These are phyloP conservation scores for Mesembrinibis cayennensis DNA, from an alignment of 2,113 vertebrate genomes.

Conservation along the genomic window DNA sequence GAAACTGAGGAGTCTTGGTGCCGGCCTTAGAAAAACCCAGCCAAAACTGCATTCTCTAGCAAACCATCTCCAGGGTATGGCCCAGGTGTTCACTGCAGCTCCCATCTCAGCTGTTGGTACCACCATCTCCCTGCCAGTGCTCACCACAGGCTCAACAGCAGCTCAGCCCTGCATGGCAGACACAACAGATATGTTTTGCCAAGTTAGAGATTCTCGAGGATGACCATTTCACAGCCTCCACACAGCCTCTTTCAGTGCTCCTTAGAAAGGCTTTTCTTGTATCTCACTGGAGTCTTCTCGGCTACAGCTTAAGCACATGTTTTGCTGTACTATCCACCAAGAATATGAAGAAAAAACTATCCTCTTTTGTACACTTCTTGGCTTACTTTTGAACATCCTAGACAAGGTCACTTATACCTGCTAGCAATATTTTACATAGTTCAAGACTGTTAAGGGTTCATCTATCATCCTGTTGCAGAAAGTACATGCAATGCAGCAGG, in stretches of 20 bases:
- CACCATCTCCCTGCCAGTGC: neutral
- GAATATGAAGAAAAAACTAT: neutral
- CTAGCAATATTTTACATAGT: neutral
- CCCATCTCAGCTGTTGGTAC: neutral
- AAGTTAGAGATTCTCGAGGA: neutral
- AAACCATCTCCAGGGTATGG: neutral
- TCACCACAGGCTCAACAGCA: accelerated
- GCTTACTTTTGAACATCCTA: neutral
- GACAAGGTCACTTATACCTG: neutral
- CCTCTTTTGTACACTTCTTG: accelerated
- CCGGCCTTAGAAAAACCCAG: neutral
- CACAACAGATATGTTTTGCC: neutral
- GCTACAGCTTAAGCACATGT: neutral
- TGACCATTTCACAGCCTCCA: neutral
- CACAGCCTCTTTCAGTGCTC: neutral
- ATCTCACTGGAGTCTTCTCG: neutral
- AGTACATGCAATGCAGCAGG: neutral
- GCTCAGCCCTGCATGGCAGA: neutral
- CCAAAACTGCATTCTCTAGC: neutral
- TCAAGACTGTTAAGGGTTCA: neutral
- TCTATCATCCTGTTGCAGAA: neutral
- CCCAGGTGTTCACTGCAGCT: neutral
- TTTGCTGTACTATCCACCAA: neutral
- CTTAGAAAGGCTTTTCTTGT: neutral
- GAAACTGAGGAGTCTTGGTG: neutral